Evolutionary conservation across 2,113 vertebrate genomes (phyloP).

Genomic region (Perognathus longimembris): DNA sequence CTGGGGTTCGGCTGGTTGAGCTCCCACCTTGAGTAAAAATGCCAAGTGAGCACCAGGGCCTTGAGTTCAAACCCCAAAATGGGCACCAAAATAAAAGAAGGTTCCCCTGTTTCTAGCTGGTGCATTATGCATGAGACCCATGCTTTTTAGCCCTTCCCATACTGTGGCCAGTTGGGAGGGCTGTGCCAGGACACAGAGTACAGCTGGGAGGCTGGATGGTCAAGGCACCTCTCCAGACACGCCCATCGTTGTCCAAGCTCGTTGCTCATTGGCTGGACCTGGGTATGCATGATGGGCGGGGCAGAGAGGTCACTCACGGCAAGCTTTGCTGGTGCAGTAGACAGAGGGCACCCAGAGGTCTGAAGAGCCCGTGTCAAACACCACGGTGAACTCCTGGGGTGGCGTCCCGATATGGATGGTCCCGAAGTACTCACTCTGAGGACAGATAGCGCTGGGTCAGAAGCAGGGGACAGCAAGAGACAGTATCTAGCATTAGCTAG

Average conservation of each 20-base stretch:
- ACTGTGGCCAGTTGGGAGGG: not conserved
- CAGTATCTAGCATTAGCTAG: rapidly evolving
- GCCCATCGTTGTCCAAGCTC: rapidly evolving
- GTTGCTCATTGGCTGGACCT: rapidly evolving
- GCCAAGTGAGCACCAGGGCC: too few species aligned
- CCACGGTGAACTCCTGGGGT: conserved; percentile 86
- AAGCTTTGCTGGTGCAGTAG: conserved; percentile 86
- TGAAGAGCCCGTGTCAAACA: conserved; percentile 88
- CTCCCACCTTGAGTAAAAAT: too few species aligned
- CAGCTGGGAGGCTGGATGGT: rapidly evolving
- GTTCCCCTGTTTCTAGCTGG: not conserved
- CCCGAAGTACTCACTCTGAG: conserved; percentile 86
- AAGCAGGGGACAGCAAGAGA: rapidly evolving
- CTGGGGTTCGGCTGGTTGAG: too few species aligned
- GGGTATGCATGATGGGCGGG: rapidly evolving
- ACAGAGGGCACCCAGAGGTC: conserved; percentile 89
- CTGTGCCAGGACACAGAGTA: not conserved
- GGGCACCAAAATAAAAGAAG: too few species aligned
- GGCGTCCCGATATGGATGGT: conserved; percentile 85
- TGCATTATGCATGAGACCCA: not conserved
- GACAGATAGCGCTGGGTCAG: not conserved
- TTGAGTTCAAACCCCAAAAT: too few species aligned
- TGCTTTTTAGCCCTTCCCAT: not conserved
- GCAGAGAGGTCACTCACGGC: conserved; percentile 78
- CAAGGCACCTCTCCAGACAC: not conserved